These are phyloP conservation scores for Drosophila setosimentum DNA, from an alignment of 2,888 invertebrate species.

Conservation along the genomic window DNA sequence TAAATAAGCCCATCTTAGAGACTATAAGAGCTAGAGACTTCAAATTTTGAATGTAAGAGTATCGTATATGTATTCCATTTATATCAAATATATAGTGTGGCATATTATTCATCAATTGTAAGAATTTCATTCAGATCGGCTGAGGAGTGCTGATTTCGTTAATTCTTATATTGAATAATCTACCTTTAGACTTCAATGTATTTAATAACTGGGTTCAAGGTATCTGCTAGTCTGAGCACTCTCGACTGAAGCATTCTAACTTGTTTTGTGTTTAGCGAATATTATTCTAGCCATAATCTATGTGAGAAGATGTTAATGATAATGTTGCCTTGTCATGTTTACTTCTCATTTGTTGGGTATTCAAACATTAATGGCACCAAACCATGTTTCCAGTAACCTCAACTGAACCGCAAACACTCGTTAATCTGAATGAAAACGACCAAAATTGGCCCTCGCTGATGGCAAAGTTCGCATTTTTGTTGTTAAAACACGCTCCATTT, in stretches of 20 bases:
- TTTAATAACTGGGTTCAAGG: not conserved
- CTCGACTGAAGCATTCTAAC: not conserved
- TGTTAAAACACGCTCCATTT: conserved; percentile 69
- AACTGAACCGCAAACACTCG: conserved; percentile 43
- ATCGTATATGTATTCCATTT: no score
- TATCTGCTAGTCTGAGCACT: not conserved
- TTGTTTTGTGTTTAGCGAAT: not conserved
- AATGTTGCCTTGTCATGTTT: conserved; percentile 49
- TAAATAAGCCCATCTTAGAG: no score
- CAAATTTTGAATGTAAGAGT: no score
- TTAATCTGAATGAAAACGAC: conserved; percentile 22
- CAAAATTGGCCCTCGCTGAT: conserved; percentile 29
- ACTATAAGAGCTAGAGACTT: no score
- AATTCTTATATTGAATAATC: not conserved
- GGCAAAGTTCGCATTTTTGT: conserved; percentile 49
- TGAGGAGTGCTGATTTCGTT: not conserved
- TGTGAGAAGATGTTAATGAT: conserved; percentile 41
- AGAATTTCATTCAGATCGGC: not conserved
- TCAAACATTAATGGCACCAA: conserved; percentile 36
- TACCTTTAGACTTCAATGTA: not conserved
- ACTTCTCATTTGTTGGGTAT: conserved; percentile 49
- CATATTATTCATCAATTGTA: not conserved
- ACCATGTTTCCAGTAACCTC: conserved; percentile 31
- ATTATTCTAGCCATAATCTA: conserved; percentile 1
- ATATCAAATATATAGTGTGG: no score